Base-by-base conservation (phyloP, 92 coral and sea anemone species). In the Virgularia gustaviana region DNA sequence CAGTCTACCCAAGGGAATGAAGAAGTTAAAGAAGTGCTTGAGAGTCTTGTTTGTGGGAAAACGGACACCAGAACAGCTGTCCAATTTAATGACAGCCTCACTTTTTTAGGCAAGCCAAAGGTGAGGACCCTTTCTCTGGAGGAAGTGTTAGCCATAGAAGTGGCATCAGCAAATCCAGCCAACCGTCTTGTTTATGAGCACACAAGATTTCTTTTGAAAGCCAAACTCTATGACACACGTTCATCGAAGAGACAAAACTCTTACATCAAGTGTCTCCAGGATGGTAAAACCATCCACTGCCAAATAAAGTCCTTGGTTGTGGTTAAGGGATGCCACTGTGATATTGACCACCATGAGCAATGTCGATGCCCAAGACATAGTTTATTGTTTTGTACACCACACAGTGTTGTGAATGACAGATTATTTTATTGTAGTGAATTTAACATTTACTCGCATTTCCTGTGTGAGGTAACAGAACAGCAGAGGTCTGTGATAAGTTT, bases 311-410 rank as follows among this genome's bases (percentile, higher is more conserved):
- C 52, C 71, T 51, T 63, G 28, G 42, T 63, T 3, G 36, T 22
- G 36, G 8, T 63, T 23, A 63, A 63, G 36, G 29, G 36, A 16
- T 63, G 71, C 23, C 23, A 27, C 16, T 63, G 71, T 36, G 43
- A 6, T 11, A 63, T 63, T 20, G 36, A 63, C 23, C 71, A 63
- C 43, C 71, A 63, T 36, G 71, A 63, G 57, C 44, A 63, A 36
- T 63, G 71, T 18, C 7, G 36, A 3, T 63, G 71, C 43, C 8
- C 31, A 2, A 63, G 16, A 63, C 43, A 33, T 20, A 28, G 71
- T 63, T 49, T 63, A 49, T 35, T 63, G 23, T 63, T 63, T 31
- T 63, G 71, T 51, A 31, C 36, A n/a, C 71, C 71, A 63, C 36
- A 31, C 24, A 63, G 36, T 31, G 4, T 22, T 31, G 71, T 63